These are phyloP conservation scores for Parapristionchus giblindavisi DNA, from an alignment of 2,888 invertebrate genomes.

Conservation along the genomic window DNA sequence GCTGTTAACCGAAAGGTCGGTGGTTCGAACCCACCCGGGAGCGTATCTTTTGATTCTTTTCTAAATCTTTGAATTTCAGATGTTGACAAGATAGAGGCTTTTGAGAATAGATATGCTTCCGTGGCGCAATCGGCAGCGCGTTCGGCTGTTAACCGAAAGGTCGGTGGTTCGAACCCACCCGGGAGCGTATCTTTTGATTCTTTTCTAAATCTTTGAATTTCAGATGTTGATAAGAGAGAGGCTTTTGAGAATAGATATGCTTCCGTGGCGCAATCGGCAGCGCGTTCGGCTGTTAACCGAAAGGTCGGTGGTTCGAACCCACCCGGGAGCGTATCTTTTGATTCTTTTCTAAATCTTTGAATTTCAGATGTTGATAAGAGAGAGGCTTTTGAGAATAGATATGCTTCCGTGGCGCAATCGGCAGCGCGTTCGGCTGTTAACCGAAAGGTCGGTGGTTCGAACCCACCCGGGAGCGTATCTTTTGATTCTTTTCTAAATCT, in stretches of 20 bases:
- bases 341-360: too few species aligned
- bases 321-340: conserved; percentile 58
- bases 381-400: too few species aligned
- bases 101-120: too few species aligned
- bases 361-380: too few species aligned
- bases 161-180: conserved; percentile 87
- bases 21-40: conserved; percentile 81
- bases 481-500: too few species aligned
- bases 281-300: conserved; percentile 99
- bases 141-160: conserved; percentile 99
- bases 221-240: too few species aligned
- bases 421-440: conserved; percentile 97
- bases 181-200: too few species aligned
- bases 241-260: too few species aligned
- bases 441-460: conserved; percentile 98
- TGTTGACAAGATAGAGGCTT: too few species aligned
- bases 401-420: conserved; percentile 59
- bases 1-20: conserved; percentile 99
- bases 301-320: conserved; percentile 94
- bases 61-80: too few species aligned
- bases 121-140: conserved; percentile 78
- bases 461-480: conserved; percentile 70
- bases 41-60: too few species aligned
- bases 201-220: too few species aligned
- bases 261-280: conserved; percentile 72